Percentiles rank a stretch among this genome's conserved stretches.
These are phyloP conservation scores for Neopelma chrysocephalum DNA, from an alignment of 2,797 vertebrate species.

Conservation along the genomic window DNA sequence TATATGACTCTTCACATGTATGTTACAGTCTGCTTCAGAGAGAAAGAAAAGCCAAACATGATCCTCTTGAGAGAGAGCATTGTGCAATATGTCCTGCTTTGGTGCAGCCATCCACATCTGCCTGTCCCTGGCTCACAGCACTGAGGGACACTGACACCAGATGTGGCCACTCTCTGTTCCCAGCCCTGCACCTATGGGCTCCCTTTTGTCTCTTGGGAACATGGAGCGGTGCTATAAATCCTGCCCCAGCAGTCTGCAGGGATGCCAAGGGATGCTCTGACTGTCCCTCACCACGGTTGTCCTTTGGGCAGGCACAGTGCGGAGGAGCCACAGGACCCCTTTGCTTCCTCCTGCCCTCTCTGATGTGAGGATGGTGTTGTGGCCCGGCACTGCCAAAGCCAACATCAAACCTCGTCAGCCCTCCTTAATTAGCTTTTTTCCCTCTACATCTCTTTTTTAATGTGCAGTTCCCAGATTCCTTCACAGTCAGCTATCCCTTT, in stretches of 20 bases:
- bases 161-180: not conserved
- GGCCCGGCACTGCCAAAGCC: rapidly evolving
- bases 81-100: rapidly evolving
- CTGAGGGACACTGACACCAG: too few species aligned
- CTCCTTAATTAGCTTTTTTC: constrained; percentile 52
- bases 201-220: not conserved
- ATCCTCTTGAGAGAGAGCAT: not conserved
- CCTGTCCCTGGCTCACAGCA: rapidly evolving
- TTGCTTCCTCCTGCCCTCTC: not conserved
- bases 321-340: rapidly evolving
- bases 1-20: not conserved
- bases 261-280: rapidly evolving
- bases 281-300: rapidly evolving
- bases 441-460: not conserved
- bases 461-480: constrained; percentile 61
- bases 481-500: constrained; percentile 69
- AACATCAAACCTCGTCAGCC: not conserved
- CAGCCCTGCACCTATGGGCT: rapidly evolving
- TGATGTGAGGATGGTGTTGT: rapidly evolving
- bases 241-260: not conserved
- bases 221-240: not conserved
- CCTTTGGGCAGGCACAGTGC: rapidly evolving
- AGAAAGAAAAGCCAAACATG: rapidly evolving
- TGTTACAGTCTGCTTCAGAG: too few species aligned
- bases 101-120: not conserved